Conservation (phyloP, 2,888 invertebrate genomes). For the Melikaiella ostensackeni region DNA sequence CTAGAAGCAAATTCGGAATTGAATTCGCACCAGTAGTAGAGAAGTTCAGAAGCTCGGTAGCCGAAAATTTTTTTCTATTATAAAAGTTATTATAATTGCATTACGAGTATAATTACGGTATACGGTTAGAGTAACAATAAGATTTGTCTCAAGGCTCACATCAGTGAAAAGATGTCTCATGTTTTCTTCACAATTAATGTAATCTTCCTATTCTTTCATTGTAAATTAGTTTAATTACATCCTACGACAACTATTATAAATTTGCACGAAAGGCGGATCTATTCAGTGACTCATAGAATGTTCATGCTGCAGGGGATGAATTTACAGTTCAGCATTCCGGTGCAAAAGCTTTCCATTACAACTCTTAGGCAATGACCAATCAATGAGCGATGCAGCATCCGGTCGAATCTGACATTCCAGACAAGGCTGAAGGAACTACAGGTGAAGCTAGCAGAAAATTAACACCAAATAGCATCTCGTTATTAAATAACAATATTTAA, state of each 20-base stretch:
- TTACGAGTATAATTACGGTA: neutral
- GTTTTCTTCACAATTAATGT: neutral
- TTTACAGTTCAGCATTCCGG: constrained; percentile 35
- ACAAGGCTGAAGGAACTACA: constrained; percentile 42
- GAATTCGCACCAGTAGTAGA: too few relatives aligned
- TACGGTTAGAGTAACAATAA: neutral
- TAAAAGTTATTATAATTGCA: neutral
- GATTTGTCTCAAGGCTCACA: constrained; percentile 1
- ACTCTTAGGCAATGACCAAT: constrained; percentile 46
- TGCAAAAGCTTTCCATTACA: constrained; percentile 42
- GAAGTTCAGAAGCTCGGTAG: too few relatives aligned
- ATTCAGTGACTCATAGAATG: constrained; percentile 37
- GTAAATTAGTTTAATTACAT: constrained; percentile 10
- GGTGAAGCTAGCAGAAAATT: neutral
- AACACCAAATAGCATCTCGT: too few relatives aligned
- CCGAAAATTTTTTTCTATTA: neutral
- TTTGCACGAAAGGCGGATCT: neutral
- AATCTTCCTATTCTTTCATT: neutral
- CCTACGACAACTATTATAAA: constrained; percentile 26
- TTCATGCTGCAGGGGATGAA: constrained; percentile 1
- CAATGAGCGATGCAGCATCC: constrained; percentile 55
- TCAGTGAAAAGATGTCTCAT: neutral
- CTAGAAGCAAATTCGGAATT: neutral
- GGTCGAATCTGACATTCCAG: constrained; percentile 50
- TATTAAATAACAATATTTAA: too few relatives aligned